Evolutionary conservation across 2,113 vertebrate species (phyloP), one percentile per base, ranked within the genome.

Genomic region (Lophotis ruficrista): DNA sequence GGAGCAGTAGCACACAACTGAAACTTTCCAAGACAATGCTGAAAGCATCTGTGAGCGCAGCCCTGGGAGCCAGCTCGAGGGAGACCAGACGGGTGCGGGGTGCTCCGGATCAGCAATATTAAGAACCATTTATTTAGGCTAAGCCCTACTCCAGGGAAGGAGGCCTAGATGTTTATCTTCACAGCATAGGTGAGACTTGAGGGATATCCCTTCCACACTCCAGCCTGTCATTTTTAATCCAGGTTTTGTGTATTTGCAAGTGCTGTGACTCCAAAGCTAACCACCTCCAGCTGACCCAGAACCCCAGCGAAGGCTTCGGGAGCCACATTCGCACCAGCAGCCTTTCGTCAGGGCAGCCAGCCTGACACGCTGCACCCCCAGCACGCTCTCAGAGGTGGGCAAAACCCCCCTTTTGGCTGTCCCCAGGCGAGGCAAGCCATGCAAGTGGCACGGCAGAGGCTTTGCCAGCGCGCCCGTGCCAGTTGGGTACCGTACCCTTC

Each of bases 361-460:
- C 45, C 16, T 0, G 0, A 57, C 30, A 45, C 4, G 1, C 27
- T 31, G 35, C 62, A n/a, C 9, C 27, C 23, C 27, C 47, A 57
- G 4, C 10, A 31, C 0, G 0, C 48, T 50, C 37, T 24, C 1
- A 2, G 15, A 50, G 43, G n/a, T 0, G 0, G 53, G 33, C 21
- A 54, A 58, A 86, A 16, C 48, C 62, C 54, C 64, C 10, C 23
- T 61, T 51, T 0, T 2, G 10, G 35, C 45, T 16, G 43, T 61
- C n/a, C 51, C 31, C 0, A 1, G 64, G 64, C 5, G 0, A 83
- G 60, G 16, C 3, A 0, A 73, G 72, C 35, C 0, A 0, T 19
- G 69, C 60, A 19, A 50, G 57, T n/a, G 15, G 54, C 0, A 2
- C n/a, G 22, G 15, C 60, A 65, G 30, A 5, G 10, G 79, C 79